Evolutionary conservation across 1,140 invertebrate genomes (phyloP).

Genomic region (Pseudachorutes palmiensis): DNA sequence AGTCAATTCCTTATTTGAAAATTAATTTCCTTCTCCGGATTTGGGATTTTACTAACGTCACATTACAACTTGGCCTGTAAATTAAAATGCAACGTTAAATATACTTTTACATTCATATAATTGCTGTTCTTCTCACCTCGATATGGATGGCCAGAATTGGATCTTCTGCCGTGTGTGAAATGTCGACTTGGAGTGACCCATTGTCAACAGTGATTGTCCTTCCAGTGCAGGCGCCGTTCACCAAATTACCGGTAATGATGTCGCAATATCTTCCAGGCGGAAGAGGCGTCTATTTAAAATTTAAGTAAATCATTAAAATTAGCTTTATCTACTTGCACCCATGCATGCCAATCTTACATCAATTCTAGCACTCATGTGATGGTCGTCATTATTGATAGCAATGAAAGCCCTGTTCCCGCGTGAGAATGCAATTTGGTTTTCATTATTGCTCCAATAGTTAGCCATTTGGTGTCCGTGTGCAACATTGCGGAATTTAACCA

Average conservation of each 20-base stretch:
- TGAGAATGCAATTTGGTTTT: slow-evolving; percentile 45
- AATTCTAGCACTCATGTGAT: not conserved
- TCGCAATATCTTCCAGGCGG: slow-evolving; percentile 50
- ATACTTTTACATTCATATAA: not conserved
- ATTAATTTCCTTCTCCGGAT: too few relatives aligned
- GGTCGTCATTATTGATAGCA: slow-evolving; percentile 44
- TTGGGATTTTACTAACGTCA: too few relatives aligned
- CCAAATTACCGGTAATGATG: slow-evolving; percentile 47
- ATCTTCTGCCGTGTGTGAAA: slow-evolving; percentile 54
- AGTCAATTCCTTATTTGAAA: too few relatives aligned
- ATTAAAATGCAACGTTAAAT: not conserved
- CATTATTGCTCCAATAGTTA: slow-evolving; percentile 44
- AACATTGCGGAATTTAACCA: slow-evolving; percentile 65
- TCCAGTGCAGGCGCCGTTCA: slow-evolving; percentile 45
- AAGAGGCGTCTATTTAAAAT: slow-evolving; percentile 44
- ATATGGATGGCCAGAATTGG: slow-evolving; percentile 71
- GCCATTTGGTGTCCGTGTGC: slow-evolving; percentile 43
- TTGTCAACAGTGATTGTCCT: slow-evolving; percentile 44
- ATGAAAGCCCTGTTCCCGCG: slow-evolving; percentile 43
- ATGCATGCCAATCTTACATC: slow-evolving; percentile 43
- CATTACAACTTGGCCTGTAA: not conserved
- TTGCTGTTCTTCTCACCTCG: slow-evolving; percentile 37
- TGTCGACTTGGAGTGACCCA: slow-evolving; percentile 55
- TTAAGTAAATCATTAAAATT: slow-evolving; percentile 41
- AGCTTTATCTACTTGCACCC: slow-evolving; percentile 43